These are phyloP conservation scores for Venustaconcha ellipsiformis DNA, from an alignment of 1,140 invertebrate genomes.

Conservation along the genomic window DNA sequence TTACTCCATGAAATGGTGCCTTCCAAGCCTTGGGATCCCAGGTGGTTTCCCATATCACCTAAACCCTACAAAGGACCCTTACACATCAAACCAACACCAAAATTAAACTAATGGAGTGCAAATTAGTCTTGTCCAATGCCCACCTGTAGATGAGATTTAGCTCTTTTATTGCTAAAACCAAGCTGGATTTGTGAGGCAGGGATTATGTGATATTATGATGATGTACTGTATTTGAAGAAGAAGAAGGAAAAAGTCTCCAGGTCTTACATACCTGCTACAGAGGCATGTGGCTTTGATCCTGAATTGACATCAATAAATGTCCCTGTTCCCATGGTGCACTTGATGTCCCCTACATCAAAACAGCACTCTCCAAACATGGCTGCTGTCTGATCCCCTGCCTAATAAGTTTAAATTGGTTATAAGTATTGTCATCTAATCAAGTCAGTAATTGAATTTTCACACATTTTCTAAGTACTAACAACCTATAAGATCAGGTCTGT, in stretches of 20 bases:
- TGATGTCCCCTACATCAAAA: slow-evolving; percentile 84
- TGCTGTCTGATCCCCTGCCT: slow-evolving; percentile 79
- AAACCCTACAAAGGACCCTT: background rate
- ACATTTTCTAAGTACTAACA: no score
- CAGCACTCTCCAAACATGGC: slow-evolving; percentile 94
- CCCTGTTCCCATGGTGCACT: slow-evolving; percentile 94
- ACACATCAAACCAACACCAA: background rate
- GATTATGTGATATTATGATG: background rate
- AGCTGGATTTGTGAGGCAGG: background rate
- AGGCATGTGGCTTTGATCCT: slow-evolving; percentile 81
- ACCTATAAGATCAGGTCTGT: no score
- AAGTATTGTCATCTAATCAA: no score
- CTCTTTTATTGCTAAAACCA: no score
- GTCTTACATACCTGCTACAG: slow-evolving; percentile 71
- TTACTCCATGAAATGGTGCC: no score
- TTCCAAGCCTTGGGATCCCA: no score
- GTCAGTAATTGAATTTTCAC: no score
- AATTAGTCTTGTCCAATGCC: background rate
- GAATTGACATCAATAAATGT: slow-evolving; percentile 94
- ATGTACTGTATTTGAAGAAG: no score
- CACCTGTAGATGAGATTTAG: no score
- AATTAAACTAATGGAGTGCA: background rate
- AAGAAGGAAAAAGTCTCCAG: background rate
- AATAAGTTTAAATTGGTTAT: background rate
- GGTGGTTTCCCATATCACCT: no score